Evolutionary conservation across 53 echinoderm and acorn worm species (phyloP), one percentile per base, ranked within the genome.

Genomic region (Mesocentrotus franciscanus): DNA sequence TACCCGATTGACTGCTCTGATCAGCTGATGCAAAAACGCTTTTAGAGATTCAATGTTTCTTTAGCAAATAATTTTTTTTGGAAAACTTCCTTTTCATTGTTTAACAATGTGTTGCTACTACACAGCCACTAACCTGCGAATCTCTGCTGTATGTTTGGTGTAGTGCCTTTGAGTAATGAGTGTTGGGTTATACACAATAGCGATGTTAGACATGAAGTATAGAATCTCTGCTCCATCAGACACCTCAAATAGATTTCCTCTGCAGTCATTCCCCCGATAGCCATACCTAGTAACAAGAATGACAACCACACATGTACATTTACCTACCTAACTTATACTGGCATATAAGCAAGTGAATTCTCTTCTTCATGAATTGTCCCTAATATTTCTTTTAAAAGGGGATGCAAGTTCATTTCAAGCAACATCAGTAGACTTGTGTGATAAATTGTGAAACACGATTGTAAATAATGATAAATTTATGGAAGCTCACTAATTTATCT

Each of bases 211-310:
- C 59, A 97, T 97, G 92, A 99, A 99, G 95, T 99, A 99, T 3
- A 98, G 96, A 57, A 94, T 94, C 56, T 97, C 96, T 56, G 95
- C 97, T 4, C 98, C 99, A 30, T 90, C 94, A 62, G 96, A 59
- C 12, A 98, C 90, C 30, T 96, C 91, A 89, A 95, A 98, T 35
- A 99, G 90, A 71, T 99, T 99, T 81, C 97, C 96, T 61, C 99
- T 94, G 84, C 99, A 99, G 89, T 99, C 98, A 75, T 99, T 99
- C 71, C 99, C 99, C 87, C 98, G 97, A 95, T 99, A 99, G 35
- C 99, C 99, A 93, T 99, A 99, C 59, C 99, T 99, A 39, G 24
- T 42, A 11, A 84, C 29, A 90, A 95, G 78, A 75, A 94, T 85
- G 9, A 78, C 35, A 39, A 93, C 12, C 36, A 56, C 15, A 61